These are phyloP conservation scores for Mionectes olivaceus DNA, from an alignment of 2,797 vertebrate genomes.

Conservation along the genomic window DNA sequence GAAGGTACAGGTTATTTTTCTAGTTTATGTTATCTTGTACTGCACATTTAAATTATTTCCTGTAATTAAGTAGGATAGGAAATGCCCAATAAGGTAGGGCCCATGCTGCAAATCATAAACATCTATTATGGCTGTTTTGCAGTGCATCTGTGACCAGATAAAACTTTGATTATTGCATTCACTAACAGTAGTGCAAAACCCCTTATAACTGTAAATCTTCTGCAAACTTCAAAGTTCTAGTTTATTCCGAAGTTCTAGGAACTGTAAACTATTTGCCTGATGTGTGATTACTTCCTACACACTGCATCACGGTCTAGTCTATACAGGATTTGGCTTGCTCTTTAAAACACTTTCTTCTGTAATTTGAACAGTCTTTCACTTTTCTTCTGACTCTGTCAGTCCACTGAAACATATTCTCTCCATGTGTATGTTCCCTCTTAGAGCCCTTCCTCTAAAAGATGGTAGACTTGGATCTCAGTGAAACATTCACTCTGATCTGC, in stretches of 20 bases:
- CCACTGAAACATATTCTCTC: neutral
- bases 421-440: neutral
- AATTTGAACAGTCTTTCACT: neutral
- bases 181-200: neutral
- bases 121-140: neutral
- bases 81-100: neutral
- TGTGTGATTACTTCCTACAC: neutral
- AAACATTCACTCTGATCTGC: neutral
- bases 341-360: neutral
- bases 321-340: neutral
- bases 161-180: neutral
- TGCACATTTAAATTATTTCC: neutral
- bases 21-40: neutral
- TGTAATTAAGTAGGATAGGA: neutral
- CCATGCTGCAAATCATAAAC: neutral
- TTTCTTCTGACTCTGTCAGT: neutral
- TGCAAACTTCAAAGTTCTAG: neutral
- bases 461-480: neutral
- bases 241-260: neutral
- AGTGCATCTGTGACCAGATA: neutral
- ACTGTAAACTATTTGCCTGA: neutral
- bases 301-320: neutral
- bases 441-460: neutral
- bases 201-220: neutral
- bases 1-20: conserved; percentile 36